Evolutionary conservation across 2,797 vertebrate genomes (phyloP), one percentile per base, ranked within the genome.

Genomic region (Ceyx erithaca): DNA sequence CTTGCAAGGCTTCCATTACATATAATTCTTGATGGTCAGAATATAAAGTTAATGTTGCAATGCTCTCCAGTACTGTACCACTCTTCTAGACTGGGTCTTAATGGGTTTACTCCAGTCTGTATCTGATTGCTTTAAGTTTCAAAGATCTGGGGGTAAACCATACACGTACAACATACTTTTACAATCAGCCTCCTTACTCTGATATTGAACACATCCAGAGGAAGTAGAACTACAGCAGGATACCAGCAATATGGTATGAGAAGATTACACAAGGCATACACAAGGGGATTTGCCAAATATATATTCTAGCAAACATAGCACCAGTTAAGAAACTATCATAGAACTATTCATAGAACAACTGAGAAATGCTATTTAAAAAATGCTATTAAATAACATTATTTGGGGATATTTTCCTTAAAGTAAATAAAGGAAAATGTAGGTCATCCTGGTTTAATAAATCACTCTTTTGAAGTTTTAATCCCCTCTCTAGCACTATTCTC

Each of bases 401-500:
- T 91, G 33, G 35, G 37, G 37, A 55, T 67, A 67, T 49, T 76
- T 79, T 95, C 43, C 41, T 69, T 79, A 72, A 87, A 78, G 64
- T 41, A 49, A 87, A 12, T 66, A 37, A 69, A 69, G 9, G n/a
- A 91, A 92, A 89, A 95, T 84, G 20, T 78, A 80, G 69, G 67
- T 79, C 68, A 71, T 79, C 55, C 19, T 52, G 37, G 51, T 87
- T 90, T 93, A 83, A 61, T 61, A 80, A 81, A 76, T 85, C 30
- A 61, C 14, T 12, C 63, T 78, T 88, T 80, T 88, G 69, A 94
- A 81, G 64, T 92, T 80, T 72, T 89, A 93, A 83, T 82, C 30
- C 28, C n/a, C 43, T 92, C 76, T 85, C 55, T 43, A 84, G 58
- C 28, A 73, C 43, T 21, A 55, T 20, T 70, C 43, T 59, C 22